Conservation (phyloP, 1,140 invertebrate genomes). For the Penaeus vannamei region DNA sequence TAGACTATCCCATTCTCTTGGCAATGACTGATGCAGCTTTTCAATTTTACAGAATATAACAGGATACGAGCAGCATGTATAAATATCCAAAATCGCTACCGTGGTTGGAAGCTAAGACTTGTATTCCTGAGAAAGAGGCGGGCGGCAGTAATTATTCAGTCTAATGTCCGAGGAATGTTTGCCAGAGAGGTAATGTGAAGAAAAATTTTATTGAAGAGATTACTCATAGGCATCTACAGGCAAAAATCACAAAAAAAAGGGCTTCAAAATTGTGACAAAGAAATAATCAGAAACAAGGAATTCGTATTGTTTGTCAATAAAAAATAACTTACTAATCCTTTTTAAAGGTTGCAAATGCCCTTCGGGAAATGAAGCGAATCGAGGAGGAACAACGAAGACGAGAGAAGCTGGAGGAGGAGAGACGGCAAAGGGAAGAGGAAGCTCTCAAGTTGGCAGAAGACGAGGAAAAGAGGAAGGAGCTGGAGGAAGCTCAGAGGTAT, state of each 20-base stretch:
- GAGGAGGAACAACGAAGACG: conserved; percentile 91
- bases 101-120: conserved; percentile 88
- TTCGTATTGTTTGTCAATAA: too few relatives aligned
- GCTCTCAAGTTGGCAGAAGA: conserved; percentile 71
- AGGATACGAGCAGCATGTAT: conserved; percentile 81
- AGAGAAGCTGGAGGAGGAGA: conserved; percentile 82
- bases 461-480: conserved; percentile 72
- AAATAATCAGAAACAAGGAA: too few relatives aligned
- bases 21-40: not conserved
- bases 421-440: conserved; percentile 70
- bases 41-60: conserved; percentile 73
- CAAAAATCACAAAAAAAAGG: not conserved
- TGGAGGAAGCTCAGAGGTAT: conserved; percentile 76
- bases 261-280: too few relatives aligned
- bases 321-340: not conserved
- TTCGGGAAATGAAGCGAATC: conserved; percentile 90
- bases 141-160: conserved; percentile 91
- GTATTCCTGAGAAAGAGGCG: conserved; percentile 86
- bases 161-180: conserved; percentile 90
- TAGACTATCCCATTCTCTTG: not conserved
- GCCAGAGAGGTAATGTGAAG: conserved; percentile 79
- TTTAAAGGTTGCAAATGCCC: conserved; percentile 80
- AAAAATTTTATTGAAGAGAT: not conserved
- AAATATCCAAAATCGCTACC: conserved; percentile 88
- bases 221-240: not conserved